These are phyloP conservation scores for Pteromalus puparum DNA, from an alignment of 1,140 invertebrate species.

Conservation along the genomic window DNA sequence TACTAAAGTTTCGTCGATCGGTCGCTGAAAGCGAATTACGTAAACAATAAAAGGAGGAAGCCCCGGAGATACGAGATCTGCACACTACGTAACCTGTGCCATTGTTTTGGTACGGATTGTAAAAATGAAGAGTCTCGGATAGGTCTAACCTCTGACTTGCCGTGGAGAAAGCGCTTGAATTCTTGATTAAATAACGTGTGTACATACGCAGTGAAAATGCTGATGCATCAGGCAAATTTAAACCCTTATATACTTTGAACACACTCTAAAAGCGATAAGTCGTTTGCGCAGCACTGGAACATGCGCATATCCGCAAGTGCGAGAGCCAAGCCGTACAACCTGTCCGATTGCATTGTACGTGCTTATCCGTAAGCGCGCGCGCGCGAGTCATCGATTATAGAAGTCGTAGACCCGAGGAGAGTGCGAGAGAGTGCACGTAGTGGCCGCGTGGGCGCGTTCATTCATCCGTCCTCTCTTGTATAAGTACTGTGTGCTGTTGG, in stretches of 20 bases:
- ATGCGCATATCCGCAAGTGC: neutral
- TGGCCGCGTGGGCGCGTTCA: slow-evolving; percentile 9
- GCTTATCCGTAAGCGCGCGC: neutral
- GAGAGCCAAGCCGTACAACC: neutral
- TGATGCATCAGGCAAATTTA: too few relatives aligned
- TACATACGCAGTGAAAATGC: too few relatives aligned
- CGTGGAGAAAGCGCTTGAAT: neutral
- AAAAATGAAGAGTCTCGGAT: neutral
- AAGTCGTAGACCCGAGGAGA: slow-evolving; percentile 22
- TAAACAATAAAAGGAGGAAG: slow-evolving; percentile 13
- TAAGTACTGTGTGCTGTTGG: too few relatives aligned
- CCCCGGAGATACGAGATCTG: neutral
- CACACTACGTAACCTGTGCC: neutral
- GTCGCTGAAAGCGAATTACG: neutral
- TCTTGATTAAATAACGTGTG: too few relatives aligned
- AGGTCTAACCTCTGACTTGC: neutral
- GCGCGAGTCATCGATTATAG: slow-evolving; percentile 24
- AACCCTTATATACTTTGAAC: too few relatives aligned
- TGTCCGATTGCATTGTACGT: neutral
- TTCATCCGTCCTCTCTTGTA: neutral
- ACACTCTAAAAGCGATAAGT: too few relatives aligned
- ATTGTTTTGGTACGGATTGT: neutral
- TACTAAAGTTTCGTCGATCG: neutral
- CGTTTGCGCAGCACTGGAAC: neutral
- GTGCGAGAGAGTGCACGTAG: neutral